Evolutionary conservation across 1,140 invertebrate species (phyloP).

Genomic region (Ips nitidus): DNA sequence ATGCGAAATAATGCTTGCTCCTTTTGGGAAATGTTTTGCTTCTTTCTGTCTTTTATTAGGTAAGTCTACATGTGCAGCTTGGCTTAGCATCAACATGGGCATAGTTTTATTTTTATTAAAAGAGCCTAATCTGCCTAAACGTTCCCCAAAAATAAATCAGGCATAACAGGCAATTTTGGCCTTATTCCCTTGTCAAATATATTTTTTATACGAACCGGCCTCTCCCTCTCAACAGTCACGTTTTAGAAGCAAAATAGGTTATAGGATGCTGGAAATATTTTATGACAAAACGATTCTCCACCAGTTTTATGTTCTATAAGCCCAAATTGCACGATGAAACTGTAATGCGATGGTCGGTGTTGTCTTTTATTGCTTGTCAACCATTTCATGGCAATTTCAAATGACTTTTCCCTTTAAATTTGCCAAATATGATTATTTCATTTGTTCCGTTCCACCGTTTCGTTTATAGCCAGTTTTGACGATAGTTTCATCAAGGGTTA

Average conservation of each 20-base stretch:
- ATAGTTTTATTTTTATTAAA: too few species aligned
- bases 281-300: not conserved
- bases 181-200: too few species aligned
- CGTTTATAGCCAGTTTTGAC: not conserved
- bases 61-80: too few species aligned
- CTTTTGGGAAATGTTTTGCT: too few species aligned
- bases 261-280: slow-evolving; percentile 5
- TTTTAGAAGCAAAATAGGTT: not conserved
- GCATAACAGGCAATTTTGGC: too few species aligned
- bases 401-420: not conserved
- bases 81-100: too few species aligned
- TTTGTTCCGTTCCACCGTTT: not conserved
- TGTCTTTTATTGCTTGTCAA: slow-evolving; percentile 15
- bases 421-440: not conserved
- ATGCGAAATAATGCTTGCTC: too few species aligned
- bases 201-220: too few species aligned
- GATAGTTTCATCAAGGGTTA: too few species aligned
- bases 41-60: too few species aligned
- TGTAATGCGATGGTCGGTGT: slow-evolving; percentile 9
- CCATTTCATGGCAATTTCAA: slow-evolving; percentile 11
- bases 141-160: too few species aligned
- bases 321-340: slow-evolving; percentile 12
- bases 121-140: too few species aligned
- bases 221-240: not conserved
- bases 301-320: slow-evolving; percentile 5